These are phyloP conservation scores for Natator depressus DNA, from an alignment of 2,113 vertebrate genomes.

Conservation along the genomic window DNA sequence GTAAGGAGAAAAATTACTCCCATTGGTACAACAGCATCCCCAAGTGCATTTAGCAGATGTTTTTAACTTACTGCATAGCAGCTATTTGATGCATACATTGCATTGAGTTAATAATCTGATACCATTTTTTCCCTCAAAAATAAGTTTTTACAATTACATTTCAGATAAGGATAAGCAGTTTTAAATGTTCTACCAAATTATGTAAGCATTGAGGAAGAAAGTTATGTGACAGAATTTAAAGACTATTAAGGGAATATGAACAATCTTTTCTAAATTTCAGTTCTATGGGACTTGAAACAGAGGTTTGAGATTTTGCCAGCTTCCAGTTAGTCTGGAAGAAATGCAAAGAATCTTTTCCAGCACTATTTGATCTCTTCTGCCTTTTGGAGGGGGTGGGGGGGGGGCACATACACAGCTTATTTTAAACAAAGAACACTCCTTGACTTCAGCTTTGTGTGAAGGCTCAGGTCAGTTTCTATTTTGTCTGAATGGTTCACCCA, in stretches of 20 bases:
- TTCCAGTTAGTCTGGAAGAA: neutral
- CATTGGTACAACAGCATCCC: constrained; percentile 43
- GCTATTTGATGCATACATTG: constrained; percentile 40
- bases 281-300: neutral
- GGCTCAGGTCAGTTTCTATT: neutral
- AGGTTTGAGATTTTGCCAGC: neutral
- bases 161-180: neutral
- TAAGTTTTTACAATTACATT: constrained; percentile 20
- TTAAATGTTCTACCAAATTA: neutral
- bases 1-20: constrained; percentile 32
- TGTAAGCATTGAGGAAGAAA: neutral
- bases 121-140: constrained; percentile 56
- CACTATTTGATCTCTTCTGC: neutral
- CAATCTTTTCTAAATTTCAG: neutral
- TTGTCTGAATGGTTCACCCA: neutral
- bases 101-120: constrained; percentile 66
- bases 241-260: neutral
- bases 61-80: constrained; percentile 61
- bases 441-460: neutral
- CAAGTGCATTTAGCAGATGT: constrained; percentile 41
- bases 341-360: neutral
- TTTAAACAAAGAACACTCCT: neutral
- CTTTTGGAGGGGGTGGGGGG: neutral
- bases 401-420: neutral
- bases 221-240: neutral